Percentiles rank a stretch among this genome's conserved stretches.
phyloP scores from a whole-genome alignment of 2,888 invertebrate species.

The Scelioninae gen. 2 region DNA sequence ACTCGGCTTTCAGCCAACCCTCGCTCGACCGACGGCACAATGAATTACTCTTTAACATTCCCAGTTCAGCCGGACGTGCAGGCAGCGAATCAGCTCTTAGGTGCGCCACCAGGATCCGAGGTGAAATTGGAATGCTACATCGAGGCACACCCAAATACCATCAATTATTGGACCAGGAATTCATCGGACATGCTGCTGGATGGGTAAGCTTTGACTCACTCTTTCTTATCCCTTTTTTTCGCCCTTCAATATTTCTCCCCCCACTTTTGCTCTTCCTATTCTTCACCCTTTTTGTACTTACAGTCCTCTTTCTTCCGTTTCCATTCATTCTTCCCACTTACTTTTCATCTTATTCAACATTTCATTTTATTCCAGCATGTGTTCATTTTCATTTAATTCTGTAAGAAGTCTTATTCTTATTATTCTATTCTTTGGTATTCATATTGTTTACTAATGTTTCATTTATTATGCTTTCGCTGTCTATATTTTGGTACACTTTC shows the following conservation, averaged over 20 bases:
- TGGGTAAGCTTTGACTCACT: conserved; percentile 64
- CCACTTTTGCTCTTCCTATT: background rate
- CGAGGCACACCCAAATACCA: conserved; percentile 87
- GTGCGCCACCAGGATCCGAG: conserved; percentile 90
- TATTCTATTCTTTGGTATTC: too few species aligned
- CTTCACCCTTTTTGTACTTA: background rate
- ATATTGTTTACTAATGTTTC: too few species aligned
- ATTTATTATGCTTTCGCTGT: too few species aligned
- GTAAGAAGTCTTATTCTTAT: too few species aligned
- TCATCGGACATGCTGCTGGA: conserved; percentile 69
- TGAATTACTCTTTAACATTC: conserved; percentile 62
- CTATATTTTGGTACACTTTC: too few species aligned
- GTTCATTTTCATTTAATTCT: too few species aligned
- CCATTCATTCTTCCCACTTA: background rate
- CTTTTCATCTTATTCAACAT: too few species aligned
- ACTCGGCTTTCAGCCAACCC: conserved; percentile 55
- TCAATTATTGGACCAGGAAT: conserved; percentile 89
- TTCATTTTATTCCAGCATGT: too few species aligned
- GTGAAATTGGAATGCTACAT: conserved; percentile 91
- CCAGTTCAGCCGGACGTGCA: conserved; percentile 92
- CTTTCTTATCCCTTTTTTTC: background rate
- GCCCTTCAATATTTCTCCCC: too few species aligned
- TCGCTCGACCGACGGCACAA: conserved; percentile 49
- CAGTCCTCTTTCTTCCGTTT: background rate
- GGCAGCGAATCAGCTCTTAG: conserved; percentile 91